Percentiles rank a stretch among this genome's conserved stretches.
phyloP scores from a whole-genome alignment of 2,888 invertebrate genomes.

The Abscondita cerata region DNA sequence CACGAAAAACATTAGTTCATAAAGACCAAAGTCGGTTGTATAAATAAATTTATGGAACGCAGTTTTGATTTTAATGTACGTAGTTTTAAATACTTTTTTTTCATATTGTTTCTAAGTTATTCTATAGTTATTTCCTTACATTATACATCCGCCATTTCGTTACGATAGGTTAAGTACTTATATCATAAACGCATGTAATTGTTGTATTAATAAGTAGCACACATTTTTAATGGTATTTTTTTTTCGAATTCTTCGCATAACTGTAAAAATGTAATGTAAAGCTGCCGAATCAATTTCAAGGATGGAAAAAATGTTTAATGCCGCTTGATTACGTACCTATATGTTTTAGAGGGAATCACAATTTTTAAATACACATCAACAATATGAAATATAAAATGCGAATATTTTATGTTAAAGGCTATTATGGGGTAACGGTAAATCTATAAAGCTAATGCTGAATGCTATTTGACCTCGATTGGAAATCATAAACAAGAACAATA shows the following conservation, averaged over 20 bases:
- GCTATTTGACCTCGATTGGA: slow-evolving; percentile 32
- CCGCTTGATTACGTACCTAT: too few species aligned
- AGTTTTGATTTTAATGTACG: slow-evolving; percentile 37
- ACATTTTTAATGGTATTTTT: too few species aligned
- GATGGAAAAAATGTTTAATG: too few species aligned
- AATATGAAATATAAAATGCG: too few species aligned
- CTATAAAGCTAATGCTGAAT: slow-evolving; percentile 2
- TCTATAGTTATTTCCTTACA: slow-evolving; percentile 31
- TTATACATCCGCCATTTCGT: slow-evolving; percentile 38
- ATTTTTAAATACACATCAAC: too few species aligned
- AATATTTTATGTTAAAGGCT: background rate
- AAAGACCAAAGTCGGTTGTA: slow-evolving; percentile 42
- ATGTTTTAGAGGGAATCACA: too few species aligned
- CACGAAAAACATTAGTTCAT: slow-evolving; percentile 42
- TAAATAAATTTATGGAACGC: slow-evolving; percentile 42
- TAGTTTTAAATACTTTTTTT: background rate
- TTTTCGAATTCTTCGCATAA: too few species aligned
- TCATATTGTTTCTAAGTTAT: background rate
- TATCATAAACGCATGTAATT: too few species aligned
- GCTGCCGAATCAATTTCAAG: too few species aligned
- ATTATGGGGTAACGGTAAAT: slow-evolving; percentile 3
- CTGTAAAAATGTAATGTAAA: too few species aligned
- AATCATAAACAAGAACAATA: slow-evolving; percentile 35
- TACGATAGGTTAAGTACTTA: slow-evolving; percentile 30
- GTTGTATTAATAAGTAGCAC: slow-evolving; percentile 8